These are phyloP conservation scores for Ammospiza caudacuta DNA, from an alignment of 2,113 vertebrate species.

Conservation along the genomic window DNA sequence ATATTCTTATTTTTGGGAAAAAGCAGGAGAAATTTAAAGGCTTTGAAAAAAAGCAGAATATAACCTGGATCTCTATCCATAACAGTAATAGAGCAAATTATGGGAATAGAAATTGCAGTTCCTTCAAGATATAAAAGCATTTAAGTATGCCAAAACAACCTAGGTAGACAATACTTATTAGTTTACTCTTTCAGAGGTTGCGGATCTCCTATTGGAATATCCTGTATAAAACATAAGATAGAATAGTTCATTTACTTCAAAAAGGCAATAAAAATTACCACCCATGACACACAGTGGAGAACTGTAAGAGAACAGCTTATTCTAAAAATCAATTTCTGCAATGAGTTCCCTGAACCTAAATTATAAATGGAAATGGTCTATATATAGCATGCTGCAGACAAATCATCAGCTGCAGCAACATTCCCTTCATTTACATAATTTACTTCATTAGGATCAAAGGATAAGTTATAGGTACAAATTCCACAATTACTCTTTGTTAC, in stretches of 20 bases:
- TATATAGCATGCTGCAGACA: neutral
- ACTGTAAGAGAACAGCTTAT: neutral
- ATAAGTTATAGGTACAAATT: neutral
- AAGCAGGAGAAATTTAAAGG: neutral
- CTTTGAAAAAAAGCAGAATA: neutral
- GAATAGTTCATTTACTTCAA: neutral
- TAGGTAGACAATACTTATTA: neutral
- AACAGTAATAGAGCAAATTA: neutral
- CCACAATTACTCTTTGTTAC: neutral
- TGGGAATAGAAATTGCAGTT: neutral
- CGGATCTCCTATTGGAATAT: neutral
- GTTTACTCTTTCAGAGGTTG: neutral
- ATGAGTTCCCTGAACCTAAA: neutral
- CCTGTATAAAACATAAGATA: neutral
- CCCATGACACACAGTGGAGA: neutral
- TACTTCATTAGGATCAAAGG: neutral
- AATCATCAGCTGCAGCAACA: neutral
- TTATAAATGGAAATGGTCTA: neutral
- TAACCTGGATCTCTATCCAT: neutral
- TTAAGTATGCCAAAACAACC: neutral
- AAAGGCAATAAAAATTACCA: neutral
- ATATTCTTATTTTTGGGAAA: neutral
- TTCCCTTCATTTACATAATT: neutral
- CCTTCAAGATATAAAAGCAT: neutral
- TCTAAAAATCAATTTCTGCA: neutral